Conservation (phyloP, 1,140 invertebrate species). For the Ptiloglossa arizonensis region DNA sequence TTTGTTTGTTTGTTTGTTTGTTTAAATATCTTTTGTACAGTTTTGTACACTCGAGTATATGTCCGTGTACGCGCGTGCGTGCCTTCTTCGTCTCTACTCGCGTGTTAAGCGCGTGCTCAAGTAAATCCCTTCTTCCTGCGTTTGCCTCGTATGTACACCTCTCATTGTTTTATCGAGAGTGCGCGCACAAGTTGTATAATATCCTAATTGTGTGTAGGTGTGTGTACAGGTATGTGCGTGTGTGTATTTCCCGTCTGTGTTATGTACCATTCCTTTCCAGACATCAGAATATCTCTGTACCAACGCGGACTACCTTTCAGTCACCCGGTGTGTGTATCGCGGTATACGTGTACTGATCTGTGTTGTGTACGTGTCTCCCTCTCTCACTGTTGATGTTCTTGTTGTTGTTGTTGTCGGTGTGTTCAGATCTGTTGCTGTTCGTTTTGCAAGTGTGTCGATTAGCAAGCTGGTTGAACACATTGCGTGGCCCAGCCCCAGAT, state of each 20-base stretch:
- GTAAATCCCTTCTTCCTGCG: slow-evolving; percentile 6
- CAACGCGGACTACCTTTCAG: not conserved
- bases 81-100: slow-evolving; percentile 62
- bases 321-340: not conserved
- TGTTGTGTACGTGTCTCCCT: slow-evolving; percentile 10
- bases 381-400: not conserved
- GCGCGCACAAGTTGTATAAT: slow-evolving; percentile 26
- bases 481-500: slow-evolving; percentile 70
- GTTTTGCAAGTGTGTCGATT: slow-evolving; percentile 60
- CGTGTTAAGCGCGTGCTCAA: slow-evolving; percentile 41
- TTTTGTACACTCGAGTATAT: slow-evolving; percentile 76
- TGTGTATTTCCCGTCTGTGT: not conserved
- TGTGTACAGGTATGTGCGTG: not conserved
- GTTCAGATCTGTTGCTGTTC: slow-evolving; percentile 31
- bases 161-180: slow-evolving; percentile 11
- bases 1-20: slow-evolving; percentile 72
- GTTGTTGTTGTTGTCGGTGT: slow-evolving; percentile 14
- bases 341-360: not conserved
- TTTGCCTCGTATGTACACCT: slow-evolving; percentile 24
- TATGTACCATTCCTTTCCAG: not conserved
- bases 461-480: slow-evolving; percentile 74
- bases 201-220: not conserved
- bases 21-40: slow-evolving; percentile 75
- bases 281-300: not conserved
- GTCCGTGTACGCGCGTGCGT: slow-evolving; percentile 66